Percentiles rank a stretch among this genome's conserved stretches.
These are phyloP conservation scores for Amblyraja radiata DNA, from an alignment of 2,797 vertebrate genomes.

Conservation along the genomic window DNA sequence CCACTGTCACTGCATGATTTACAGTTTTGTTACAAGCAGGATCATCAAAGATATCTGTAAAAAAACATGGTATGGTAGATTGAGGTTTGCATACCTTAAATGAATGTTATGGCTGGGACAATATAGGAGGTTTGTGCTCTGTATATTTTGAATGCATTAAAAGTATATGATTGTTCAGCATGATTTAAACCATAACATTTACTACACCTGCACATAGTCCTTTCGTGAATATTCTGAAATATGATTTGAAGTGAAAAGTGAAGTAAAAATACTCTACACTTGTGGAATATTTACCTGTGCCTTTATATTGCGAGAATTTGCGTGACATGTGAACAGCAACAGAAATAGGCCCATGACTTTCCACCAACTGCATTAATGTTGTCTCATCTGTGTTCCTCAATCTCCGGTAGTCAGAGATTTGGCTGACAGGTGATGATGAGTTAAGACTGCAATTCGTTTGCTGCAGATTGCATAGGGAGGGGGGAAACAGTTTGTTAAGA, in stretches of 20 bases:
- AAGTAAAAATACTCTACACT: background rate
- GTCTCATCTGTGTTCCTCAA: background rate
- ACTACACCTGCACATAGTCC: background rate
- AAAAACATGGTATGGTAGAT: background rate
- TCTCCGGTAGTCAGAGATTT: fast-evolving
- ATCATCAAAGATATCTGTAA: conserved; percentile 39
- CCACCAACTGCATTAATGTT: background rate
- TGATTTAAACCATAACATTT: background rate
- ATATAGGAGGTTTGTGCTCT: background rate
- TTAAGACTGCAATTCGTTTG: background rate
- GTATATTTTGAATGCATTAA: background rate
- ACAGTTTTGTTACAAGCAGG: conserved; percentile 4
- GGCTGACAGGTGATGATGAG: background rate
- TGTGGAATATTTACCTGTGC: background rate
- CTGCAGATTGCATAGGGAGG: background rate
- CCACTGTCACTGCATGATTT: conserved; percentile 32
- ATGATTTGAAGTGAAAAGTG: background rate
- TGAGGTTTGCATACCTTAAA: background rate
- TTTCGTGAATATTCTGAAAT: background rate
- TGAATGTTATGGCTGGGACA: no score
- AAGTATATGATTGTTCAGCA: no score
- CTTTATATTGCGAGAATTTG: background rate
- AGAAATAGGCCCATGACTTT: background rate
- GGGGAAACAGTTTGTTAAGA: background rate
- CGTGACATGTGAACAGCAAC: background rate